A percentile compares a stretch with the other conserved stretches of the same genome.
Conservation (phyloP, 2,888 invertebrate species). For the Ashinkailepas kermadecensis region DNA sequence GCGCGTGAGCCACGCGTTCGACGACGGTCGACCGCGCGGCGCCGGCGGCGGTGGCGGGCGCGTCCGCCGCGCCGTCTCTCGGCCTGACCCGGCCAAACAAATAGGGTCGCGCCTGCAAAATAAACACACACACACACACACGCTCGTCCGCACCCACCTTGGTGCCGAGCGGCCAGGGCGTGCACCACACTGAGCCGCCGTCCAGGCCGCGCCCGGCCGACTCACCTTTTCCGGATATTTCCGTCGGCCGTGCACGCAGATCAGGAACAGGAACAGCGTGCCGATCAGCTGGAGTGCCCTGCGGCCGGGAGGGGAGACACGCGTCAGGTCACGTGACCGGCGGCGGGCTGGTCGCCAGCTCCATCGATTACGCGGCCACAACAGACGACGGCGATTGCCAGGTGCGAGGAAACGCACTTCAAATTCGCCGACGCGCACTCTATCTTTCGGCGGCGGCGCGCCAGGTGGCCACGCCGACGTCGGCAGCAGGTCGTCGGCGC, state of each 20-base stretch:
- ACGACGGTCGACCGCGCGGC: neutral
- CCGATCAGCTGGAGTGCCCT: neutral
- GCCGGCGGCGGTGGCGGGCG: neutral
- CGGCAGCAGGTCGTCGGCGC: too few species aligned
- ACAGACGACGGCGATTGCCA: neutral
- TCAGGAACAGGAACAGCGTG: neutral
- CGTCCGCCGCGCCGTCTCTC: conserved; percentile 1
- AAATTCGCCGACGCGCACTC: too few species aligned
- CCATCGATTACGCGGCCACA: neutral
- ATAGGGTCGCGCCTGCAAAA: neutral
- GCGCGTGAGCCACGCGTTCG: neutral
- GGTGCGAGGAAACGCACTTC: neutral
- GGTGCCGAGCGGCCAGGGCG: neutral
- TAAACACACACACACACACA: neutral
- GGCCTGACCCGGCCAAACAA: neutral
- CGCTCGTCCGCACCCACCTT: neutral
- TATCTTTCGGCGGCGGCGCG: too few species aligned
- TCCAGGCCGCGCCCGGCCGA: neutral
- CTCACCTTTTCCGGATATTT: conserved; percentile 13
- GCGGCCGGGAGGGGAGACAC: neutral
- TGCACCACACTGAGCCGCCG: too few species aligned
- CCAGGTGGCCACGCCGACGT: too few species aligned
- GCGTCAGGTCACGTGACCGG: neutral
- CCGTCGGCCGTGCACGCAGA: neutral
- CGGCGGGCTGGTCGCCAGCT: neutral